Evolutionary conservation across 2,888 invertebrate genomes (phyloP).

Genomic region (Chrysopilus asiliformis): DNA sequence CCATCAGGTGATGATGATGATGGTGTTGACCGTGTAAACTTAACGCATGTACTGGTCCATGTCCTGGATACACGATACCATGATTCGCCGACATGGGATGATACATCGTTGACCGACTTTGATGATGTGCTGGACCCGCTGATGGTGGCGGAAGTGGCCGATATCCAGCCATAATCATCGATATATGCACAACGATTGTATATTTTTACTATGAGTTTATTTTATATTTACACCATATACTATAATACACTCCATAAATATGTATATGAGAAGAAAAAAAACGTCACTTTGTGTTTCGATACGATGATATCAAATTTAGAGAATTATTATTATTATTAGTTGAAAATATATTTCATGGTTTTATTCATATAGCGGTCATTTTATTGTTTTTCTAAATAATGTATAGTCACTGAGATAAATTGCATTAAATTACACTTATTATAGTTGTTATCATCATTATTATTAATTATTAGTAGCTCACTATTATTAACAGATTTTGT

Average conservation of each 20-base stretch:
- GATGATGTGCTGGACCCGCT: conserved; percentile 12
- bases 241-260: too few species aligned
- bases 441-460: conserved; percentile 6
- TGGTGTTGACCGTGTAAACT: conserved; percentile 25
- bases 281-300: too few species aligned
- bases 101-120: conserved; percentile 24
- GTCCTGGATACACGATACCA: conserved; percentile 35
- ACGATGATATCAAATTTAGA: too few species aligned
- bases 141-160: conserved; percentile 24
- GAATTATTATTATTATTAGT: too few species aligned
- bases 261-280: too few species aligned
- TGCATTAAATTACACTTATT: conserved; percentile 10
- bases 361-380: too few species aligned
- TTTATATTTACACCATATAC: too few species aligned
- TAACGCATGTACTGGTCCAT: conserved; percentile 33
- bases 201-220: too few species aligned
- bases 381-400: too few species aligned
- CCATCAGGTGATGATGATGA: conserved; percentile 28
- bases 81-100: conserved; percentile 30
- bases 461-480: conserved; percentile 8
- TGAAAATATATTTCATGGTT: too few species aligned
- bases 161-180: conserved; percentile 20
- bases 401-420: too few species aligned
- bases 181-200: too few species aligned
- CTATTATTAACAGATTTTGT: conserved; percentile 7